Conservation (phyloP, 2,888 invertebrate genomes). For the Platypus cylindrus region DNA sequence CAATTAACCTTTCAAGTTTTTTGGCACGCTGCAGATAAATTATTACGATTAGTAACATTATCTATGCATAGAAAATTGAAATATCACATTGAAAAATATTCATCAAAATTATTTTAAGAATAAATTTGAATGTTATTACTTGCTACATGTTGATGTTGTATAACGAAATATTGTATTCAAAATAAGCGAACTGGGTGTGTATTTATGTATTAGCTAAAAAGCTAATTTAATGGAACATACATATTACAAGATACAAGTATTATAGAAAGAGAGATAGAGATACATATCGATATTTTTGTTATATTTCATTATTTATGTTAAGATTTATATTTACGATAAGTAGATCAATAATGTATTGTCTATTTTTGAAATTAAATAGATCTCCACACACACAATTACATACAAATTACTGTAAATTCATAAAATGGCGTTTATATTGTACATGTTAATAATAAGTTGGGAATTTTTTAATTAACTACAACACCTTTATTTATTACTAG, state of each 20-base stretch:
- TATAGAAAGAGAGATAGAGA: too few species aligned
- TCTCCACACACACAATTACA: conserved; percentile 3
- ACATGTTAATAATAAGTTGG: conserved; percentile 9
- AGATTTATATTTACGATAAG: conserved; percentile 9
- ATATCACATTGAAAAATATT: too few species aligned
- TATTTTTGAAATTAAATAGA: conserved; percentile 9
- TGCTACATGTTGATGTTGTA: too few species aligned
- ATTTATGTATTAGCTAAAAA: conserved; percentile 5
- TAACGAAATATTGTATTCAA: conserved; percentile 3
- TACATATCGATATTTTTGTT: conserved; percentile 9
- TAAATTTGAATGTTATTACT: too few species aligned
- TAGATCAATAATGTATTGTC: conserved; percentile 9
- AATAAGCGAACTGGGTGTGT: conserved; percentile 6
- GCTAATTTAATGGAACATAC: conserved; percentile 5
- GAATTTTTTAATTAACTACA: conserved; percentile 8
- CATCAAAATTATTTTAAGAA: too few species aligned
- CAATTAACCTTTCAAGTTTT: too few species aligned
- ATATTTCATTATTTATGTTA: conserved; percentile 10
- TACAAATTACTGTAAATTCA: too few species aligned
- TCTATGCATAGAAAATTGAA: too few species aligned
- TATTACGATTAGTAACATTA: too few species aligned
- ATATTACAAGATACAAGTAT: too few species aligned
- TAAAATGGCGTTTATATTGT: conserved; percentile 2
- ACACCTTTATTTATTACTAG: conserved; percentile 9
- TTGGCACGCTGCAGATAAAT: too few species aligned